phyloP scores from a whole-genome alignment of 2,113 vertebrate species.

The Oncorhynchus masou region DNA sequence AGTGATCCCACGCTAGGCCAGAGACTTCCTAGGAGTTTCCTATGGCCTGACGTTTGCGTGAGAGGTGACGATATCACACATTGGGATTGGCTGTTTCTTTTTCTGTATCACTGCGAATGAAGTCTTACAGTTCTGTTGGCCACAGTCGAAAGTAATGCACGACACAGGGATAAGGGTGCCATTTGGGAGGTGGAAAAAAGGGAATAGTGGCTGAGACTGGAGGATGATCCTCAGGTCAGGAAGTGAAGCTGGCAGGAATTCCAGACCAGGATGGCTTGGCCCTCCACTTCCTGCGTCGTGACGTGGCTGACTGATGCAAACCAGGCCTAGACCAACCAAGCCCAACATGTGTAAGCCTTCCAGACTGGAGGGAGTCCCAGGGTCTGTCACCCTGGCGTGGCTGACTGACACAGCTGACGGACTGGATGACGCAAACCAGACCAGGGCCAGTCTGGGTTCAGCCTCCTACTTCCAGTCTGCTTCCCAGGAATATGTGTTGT shows the following conservation, averaged over 20 bases:
- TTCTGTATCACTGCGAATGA: background rate
- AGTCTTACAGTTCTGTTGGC: background rate
- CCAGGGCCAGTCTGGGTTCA: too few relatives aligned
- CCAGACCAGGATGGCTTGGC: background rate
- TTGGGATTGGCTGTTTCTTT: background rate
- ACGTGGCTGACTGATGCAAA: background rate
- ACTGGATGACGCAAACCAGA: too few relatives aligned
- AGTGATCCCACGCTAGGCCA: constrained; percentile 17
- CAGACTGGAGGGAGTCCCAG: too few relatives aligned
- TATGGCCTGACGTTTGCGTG: background rate
- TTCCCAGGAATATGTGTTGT: too few relatives aligned
- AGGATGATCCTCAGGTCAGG: background rate
- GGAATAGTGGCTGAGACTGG: too few relatives aligned
- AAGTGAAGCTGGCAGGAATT: background rate
- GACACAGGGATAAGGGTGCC: too few relatives aligned
- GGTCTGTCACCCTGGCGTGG: too few relatives aligned
- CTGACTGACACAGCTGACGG: too few relatives aligned
- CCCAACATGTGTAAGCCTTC: background rate
- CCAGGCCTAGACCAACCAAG: too few relatives aligned
- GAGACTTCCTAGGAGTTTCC: background rate
- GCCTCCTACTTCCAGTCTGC: too few relatives aligned
- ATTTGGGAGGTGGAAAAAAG: too few relatives aligned
- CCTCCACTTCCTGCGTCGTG: background rate
- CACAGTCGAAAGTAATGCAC: too few relatives aligned
- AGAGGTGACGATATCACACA: constrained; percentile 18